These are phyloP conservation scores for Plumapathes pennacea DNA, from an alignment of 92 coral and sea anemone genomes.

Conservation along the genomic window DNA sequence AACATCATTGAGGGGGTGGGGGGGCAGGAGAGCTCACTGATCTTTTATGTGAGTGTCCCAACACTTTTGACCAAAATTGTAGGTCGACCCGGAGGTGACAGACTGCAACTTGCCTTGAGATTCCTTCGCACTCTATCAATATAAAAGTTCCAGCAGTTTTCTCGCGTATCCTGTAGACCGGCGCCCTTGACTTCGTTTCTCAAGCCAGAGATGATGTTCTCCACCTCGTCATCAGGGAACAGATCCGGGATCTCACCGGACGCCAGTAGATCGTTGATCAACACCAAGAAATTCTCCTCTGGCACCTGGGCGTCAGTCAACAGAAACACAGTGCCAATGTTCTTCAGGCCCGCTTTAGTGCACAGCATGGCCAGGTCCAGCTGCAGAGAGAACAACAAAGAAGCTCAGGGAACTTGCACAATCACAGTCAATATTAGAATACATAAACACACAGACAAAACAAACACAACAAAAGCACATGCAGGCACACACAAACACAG, in stretches of 20 bases:
- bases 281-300: conserved; percentile 91
- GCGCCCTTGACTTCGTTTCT: conserved; percentile 97
- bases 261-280: conserved; percentile 96
- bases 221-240: conserved; percentile 95
- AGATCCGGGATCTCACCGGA: conserved; percentile 99
- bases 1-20: too few species aligned
- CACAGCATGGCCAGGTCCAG: conserved; percentile 86
- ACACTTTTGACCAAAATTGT: too few species aligned
- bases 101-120: conserved; percentile 87
- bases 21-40: too few species aligned
- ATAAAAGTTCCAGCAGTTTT: conserved; percentile 98
- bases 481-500: too few species aligned
- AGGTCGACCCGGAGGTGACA: too few species aligned
- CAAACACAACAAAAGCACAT: too few species aligned
- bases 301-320: conserved; percentile 98
- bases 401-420: too few species aligned
- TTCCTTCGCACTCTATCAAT: conserved; percentile 93
- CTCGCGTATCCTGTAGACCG: conserved; percentile 96
- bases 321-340: conserved; percentile 95
- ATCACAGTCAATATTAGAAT: too few species aligned
- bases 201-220: conserved; percentile 87
- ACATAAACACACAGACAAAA: too few species aligned
- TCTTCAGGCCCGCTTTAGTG: conserved; percentile 92
- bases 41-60: too few species aligned
- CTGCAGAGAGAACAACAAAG: conserved; percentile 20